Evolutionary conservation across 1,140 invertebrate species (phyloP).

Genomic region (Brachionus rotundiformis): DNA sequence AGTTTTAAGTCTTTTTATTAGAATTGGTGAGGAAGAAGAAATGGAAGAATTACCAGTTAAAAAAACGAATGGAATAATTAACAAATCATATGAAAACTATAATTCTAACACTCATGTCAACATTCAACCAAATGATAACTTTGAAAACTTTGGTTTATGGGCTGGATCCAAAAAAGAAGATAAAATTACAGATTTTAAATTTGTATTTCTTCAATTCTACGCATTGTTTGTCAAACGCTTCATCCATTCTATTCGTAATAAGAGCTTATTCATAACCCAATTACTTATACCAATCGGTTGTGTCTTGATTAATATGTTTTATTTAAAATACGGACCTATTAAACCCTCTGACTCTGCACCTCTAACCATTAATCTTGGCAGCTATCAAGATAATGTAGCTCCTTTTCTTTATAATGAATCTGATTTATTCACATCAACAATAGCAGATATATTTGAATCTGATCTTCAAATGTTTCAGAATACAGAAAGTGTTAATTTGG

Average conservation of each 20-base stretch:
- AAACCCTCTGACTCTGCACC: slow-evolving; percentile 57
- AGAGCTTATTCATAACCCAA: slow-evolving; percentile 60
- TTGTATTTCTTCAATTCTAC: slow-evolving; percentile 60
- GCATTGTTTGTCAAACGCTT: slow-evolving; percentile 64
- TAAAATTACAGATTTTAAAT: background rate
- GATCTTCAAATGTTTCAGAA: slow-evolving; percentile 23
- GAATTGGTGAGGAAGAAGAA: slow-evolving; percentile 25
- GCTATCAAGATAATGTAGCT: slow-evolving; percentile 57
- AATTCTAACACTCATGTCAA: background rate
- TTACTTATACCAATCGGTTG: slow-evolving; percentile 63
- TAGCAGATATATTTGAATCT: slow-evolving; percentile 12
- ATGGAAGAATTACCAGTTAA: background rate
- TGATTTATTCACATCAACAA: background rate
- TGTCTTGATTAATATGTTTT: slow-evolving; percentile 52
- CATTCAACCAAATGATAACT: background rate
- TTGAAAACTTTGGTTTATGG: slow-evolving; percentile 39
- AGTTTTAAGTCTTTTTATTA: background rate
- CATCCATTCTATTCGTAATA: slow-evolving; percentile 62
- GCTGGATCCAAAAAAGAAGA: slow-evolving; percentile 31
- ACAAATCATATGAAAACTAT: background rate
- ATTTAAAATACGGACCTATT: slow-evolving; percentile 59
- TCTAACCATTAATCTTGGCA: slow-evolving; percentile 57
- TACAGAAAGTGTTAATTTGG: background rate
- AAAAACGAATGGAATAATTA: background rate
- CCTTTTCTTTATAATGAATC: slow-evolving; percentile 53